A percentile compares a stretch with the other conserved stretches of the same genome.
phyloP scores from a whole-genome alignment of 2,888 invertebrate species.

The Noctua pronuba region DNA sequence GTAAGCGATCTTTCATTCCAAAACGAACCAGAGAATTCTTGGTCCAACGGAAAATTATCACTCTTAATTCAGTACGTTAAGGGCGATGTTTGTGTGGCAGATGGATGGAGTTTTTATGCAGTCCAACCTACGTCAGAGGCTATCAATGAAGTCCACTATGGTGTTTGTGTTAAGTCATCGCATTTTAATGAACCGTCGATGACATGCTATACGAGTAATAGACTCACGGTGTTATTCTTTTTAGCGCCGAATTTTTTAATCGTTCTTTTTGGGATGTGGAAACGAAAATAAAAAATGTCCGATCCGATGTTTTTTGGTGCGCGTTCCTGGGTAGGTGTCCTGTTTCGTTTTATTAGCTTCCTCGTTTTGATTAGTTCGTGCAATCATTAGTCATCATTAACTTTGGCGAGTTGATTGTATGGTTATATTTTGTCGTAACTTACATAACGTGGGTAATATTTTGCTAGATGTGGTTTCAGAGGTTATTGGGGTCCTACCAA shows the following conservation, averaged over 20 bases:
- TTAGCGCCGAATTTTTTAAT: slow-evolving; percentile 87
- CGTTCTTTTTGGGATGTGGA: slow-evolving; percentile 80
- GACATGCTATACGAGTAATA: slow-evolving; percentile 90
- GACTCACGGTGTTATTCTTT: slow-evolving; percentile 89
- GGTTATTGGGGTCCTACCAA: slow-evolving; percentile 31
- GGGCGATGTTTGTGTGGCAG: slow-evolving; percentile 70
- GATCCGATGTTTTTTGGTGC: slow-evolving; percentile 77
- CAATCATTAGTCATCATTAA: slow-evolving; percentile 72
- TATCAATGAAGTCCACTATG: slow-evolving; percentile 90
- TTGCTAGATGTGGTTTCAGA: slow-evolving; percentile 36
- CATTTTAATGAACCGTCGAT: slow-evolving; percentile 90
- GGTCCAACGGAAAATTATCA: slow-evolving; percentile 63
- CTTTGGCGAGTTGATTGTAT: slow-evolving; percentile 64
- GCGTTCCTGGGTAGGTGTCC: slow-evolving; percentile 79
- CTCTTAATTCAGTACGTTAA: slow-evolving; percentile 73
- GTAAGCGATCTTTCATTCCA: slow-evolving; percentile 86
- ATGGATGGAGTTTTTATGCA: slow-evolving; percentile 81
- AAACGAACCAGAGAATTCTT: slow-evolving; percentile 80
- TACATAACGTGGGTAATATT: slow-evolving; percentile 34
- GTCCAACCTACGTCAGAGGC: slow-evolving; percentile 87
- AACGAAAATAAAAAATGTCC: slow-evolving; percentile 80
- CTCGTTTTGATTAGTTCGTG: slow-evolving; percentile 74
- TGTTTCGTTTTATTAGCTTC: slow-evolving; percentile 79
- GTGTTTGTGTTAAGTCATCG: slow-evolving; percentile 90
- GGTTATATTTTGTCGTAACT: slow-evolving; percentile 57